Conservation (phyloP, 2,113 vertebrate species). For the Lepisosteus osseus region DNA sequence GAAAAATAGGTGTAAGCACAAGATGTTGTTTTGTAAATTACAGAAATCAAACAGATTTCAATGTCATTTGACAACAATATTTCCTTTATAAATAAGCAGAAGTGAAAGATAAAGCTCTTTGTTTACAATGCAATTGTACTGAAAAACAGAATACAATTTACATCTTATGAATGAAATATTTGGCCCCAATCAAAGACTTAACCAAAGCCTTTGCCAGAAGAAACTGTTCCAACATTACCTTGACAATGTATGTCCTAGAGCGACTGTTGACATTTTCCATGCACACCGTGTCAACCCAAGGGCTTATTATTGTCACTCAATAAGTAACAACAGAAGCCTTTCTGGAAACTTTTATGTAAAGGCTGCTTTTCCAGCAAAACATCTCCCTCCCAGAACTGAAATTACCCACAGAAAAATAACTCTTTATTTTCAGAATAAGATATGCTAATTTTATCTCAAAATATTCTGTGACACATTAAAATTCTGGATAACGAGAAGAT, state of each 20-base stretch:
- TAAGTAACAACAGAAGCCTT: constrained; percentile 2
- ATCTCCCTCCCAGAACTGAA: no score
- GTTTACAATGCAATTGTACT: neutral
- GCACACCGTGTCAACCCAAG: neutral
- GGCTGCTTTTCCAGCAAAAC: neutral
- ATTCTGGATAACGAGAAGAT: no score
- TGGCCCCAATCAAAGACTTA: neutral
- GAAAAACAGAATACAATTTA: constrained; percentile 13
- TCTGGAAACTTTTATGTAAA: neutral
- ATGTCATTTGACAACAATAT: constrained; percentile 9
- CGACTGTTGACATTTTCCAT: constrained; percentile 1
- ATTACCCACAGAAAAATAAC: no score
- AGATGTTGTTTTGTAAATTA: constrained; percentile 2
- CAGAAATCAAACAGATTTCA: neutral
- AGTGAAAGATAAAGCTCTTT: constrained; percentile 10
- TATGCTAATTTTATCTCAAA: no score
- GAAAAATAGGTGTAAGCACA: neutral
- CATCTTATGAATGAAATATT: constrained; percentile 17
- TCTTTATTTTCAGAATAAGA: no score
- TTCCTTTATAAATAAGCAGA: constrained; percentile 16
- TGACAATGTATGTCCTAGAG: constrained; percentile 16
- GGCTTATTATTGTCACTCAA: constrained; percentile 1
- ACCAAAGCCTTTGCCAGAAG: constrained; percentile 9
- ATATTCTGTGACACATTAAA: no score
- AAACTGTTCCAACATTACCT: constrained; percentile 17